Percentiles rank a stretch among this genome's conserved stretches.
Evolutionary conservation across 2,797 vertebrate species (phyloP).

Genomic region (Notolepis coatsorum): DNA sequence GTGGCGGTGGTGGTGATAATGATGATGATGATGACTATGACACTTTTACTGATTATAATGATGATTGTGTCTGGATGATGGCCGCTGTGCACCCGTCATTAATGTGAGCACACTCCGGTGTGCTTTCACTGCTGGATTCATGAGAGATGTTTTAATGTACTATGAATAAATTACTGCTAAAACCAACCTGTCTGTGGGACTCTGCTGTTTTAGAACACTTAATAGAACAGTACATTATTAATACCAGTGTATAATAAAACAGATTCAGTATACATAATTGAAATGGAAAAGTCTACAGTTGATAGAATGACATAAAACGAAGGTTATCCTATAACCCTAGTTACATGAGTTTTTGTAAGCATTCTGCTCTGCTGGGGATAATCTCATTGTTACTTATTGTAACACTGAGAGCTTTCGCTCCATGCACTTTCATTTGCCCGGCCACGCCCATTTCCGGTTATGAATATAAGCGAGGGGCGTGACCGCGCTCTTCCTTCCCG

Average conservation of each 20-base stretch:
- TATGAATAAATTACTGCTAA: slow-evolving; percentile 78
- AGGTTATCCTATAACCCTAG: too few species aligned
- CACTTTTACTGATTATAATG: slow-evolving; percentile 66
- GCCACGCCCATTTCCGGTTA: too few species aligned
- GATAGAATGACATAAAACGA: slow-evolving; percentile 16
- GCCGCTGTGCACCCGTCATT: slow-evolving; percentile 62
- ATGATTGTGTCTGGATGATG: slow-evolving; percentile 72
- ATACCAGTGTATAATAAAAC: not conserved
- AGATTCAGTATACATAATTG: too few species aligned
- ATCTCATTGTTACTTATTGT: too few species aligned
- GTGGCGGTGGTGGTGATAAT: slow-evolving; percentile 45
- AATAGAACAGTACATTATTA: not conserved
- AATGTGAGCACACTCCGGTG: slow-evolving; percentile 66
- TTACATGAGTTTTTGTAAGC: too few species aligned
- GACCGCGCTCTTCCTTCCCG: too few species aligned
- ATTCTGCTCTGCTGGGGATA: too few species aligned
- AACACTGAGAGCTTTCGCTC: too few species aligned
- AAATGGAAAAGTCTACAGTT: slow-evolving; percentile 19
- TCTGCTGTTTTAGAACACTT: slow-evolving; percentile 5
- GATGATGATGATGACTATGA: slow-evolving; percentile 51
- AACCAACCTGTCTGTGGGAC: slow-evolving; percentile 29
- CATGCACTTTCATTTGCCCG: too few species aligned
- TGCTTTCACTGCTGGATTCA: slow-evolving; percentile 70
- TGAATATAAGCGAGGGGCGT: too few species aligned
- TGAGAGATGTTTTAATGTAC: slow-evolving; percentile 77